Evolutionary conservation across 2,797 vertebrate species (phyloP).

Genomic region (Sciaenops ocellatus): DNA sequence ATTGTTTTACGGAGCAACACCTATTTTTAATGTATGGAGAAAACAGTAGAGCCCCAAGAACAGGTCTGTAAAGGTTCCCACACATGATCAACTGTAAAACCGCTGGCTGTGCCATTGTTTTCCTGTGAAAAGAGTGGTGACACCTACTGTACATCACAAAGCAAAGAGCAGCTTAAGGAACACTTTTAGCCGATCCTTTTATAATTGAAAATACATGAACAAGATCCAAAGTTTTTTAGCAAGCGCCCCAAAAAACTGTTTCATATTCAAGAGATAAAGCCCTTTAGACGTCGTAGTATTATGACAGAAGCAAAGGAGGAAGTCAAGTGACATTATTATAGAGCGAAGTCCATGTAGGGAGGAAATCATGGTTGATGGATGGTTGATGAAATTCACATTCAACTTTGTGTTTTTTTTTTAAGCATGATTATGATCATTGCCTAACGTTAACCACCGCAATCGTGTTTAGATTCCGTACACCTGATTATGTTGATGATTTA

Average conservation of each 20-base stretch:
- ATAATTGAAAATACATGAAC: too few relatives aligned
- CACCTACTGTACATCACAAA: too few relatives aligned
- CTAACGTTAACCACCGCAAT: background rate
- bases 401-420: too few relatives aligned
- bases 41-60: background rate
- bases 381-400: too few relatives aligned
- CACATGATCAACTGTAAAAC: too few relatives aligned
- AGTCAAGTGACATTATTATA: background rate
- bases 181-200: too few relatives aligned
- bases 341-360: background rate
- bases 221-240: background rate
- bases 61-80: background rate
- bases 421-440: too few relatives aligned
- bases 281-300: background rate
- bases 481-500: background rate
- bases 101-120: too few relatives aligned
- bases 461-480: background rate
- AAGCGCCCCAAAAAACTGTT: background rate
- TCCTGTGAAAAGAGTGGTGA: too few relatives aligned
- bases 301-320: background rate
- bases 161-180: too few relatives aligned
- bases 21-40: background rate
- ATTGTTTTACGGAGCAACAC: background rate
- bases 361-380: background rate
- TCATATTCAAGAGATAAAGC: background rate